These are phyloP conservation scores for Peromyscus nudipes DNA, from an alignment of 2,797 vertebrate species.

Conservation along the genomic window DNA sequence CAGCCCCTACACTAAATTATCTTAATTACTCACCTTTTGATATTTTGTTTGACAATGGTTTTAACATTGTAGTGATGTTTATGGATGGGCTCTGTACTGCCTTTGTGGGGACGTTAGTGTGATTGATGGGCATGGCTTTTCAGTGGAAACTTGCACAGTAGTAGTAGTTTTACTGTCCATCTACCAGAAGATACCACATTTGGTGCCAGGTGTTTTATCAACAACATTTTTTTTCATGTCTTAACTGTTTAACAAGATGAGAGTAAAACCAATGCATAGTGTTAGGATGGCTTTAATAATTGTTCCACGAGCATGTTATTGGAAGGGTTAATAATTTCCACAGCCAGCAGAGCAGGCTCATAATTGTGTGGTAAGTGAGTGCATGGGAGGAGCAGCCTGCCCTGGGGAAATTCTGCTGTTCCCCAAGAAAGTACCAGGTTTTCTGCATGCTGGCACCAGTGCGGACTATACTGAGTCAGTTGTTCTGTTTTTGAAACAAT, in stretches of 20 bases:
- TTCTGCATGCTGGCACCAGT: neutral
- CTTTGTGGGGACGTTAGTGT: neutral
- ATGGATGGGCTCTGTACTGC: no score
- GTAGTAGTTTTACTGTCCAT: conserved; percentile 49
- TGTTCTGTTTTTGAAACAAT: conserved; percentile 31
- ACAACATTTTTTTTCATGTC: neutral
- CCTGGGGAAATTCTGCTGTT: neutral
- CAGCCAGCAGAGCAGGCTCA: neutral
- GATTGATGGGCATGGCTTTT: conserved; percentile 5
- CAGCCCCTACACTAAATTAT: neutral
- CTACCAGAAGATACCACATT: neutral
- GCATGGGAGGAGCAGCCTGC: neutral
- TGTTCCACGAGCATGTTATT: neutral
- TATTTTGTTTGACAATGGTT: neutral
- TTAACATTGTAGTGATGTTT: neutral
- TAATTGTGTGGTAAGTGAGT: conserved; percentile 10
- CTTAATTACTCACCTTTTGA: neutral
- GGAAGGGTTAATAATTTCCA: conserved; percentile 19
- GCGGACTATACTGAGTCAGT: neutral
- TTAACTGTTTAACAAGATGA: neutral
- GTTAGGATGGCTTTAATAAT: neutral
- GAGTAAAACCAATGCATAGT: neutral
- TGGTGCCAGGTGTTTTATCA: conserved; percentile 40
- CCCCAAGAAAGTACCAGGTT: conserved; percentile 9
- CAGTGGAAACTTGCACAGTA: conserved; percentile 8